These are phyloP conservation scores for Monopterus albus DNA, from an alignment of 2,113 vertebrate species.

Conservation along the genomic window DNA sequence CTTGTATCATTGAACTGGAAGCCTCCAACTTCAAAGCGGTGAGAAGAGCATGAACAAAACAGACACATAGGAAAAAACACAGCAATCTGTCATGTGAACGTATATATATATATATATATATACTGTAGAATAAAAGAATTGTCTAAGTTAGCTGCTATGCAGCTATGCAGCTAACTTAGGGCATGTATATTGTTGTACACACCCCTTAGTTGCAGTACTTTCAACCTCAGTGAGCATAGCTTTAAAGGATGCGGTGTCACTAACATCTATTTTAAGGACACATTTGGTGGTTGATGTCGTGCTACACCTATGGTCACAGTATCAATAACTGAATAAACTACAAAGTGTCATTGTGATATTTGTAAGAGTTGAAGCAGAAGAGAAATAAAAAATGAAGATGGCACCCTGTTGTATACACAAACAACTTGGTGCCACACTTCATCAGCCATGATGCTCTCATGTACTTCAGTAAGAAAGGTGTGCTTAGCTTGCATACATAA, in stretches of 20 bases:
- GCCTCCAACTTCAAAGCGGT: no score
- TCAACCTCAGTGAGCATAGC: background rate
- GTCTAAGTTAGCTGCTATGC: no score
- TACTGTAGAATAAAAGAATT: no score
- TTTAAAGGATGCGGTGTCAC: no score
- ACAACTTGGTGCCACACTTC: conserved; percentile 30
- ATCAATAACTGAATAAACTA: background rate
- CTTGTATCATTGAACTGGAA: no score
- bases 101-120: no score
- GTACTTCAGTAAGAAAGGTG: conserved; percentile 60
- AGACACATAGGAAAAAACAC: no score
- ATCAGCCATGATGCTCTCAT: conserved; percentile 36
- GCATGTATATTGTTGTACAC: no score
- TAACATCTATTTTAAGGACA: no score
- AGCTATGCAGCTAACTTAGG: no score
- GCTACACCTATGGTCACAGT: background rate
- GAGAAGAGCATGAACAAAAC: no score
- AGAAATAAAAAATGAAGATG: background rate
- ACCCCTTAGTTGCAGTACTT: background rate
- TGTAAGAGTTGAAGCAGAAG: background rate
- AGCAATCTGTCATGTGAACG: no score
- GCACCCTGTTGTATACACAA: conserved; percentile 18
- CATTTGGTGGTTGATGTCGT: background rate
- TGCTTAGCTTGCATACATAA: conserved; percentile 71
- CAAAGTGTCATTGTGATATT: background rate